Evolutionary conservation across 2,888 invertebrate genomes (phyloP).

Genomic region (Ganaspis brasiliensis): DNA sequence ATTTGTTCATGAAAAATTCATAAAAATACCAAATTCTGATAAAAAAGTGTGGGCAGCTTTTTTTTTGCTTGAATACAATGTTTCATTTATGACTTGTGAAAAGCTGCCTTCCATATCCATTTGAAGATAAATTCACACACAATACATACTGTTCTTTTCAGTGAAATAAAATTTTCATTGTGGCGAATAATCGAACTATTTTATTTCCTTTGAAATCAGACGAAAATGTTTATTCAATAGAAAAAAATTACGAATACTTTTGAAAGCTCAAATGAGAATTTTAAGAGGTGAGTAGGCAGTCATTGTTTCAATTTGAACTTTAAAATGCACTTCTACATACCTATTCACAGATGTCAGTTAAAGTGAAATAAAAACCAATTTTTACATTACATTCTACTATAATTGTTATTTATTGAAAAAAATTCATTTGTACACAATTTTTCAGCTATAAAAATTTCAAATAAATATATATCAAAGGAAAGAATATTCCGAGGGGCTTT

Average conservation of each 20-base stretch:
- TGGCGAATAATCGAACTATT: constrained; percentile 14
- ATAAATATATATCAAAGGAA: no score
- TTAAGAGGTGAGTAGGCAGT: constrained; percentile 8
- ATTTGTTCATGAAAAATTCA: constrained; percentile 43
- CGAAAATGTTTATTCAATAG: constrained; percentile 11
- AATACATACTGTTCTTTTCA: constrained; percentile 3
- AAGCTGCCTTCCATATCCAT: constrained; percentile 27
- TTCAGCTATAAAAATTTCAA: no score
- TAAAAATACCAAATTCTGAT: constrained; percentile 30
- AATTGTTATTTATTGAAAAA: no score
- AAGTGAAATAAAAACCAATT: no score
- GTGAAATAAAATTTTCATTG: constrained; percentile 13
- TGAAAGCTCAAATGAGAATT: constrained; percentile 8
- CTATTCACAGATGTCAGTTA: no score
- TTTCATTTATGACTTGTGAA: constrained; percentile 32
- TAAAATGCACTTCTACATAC: neutral
- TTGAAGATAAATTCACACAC: constrained; percentile 35
- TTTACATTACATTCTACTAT: no score
- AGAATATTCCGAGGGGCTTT: no score
- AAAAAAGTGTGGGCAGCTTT: constrained; percentile 15
- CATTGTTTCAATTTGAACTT: neutral
- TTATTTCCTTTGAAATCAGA: constrained; percentile 5
- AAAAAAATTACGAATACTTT: constrained; percentile 20
- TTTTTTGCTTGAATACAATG: constrained; percentile 5
- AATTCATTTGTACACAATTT: no score